A percentile compares a stretch with the other conserved stretches of the same genome.
These are phyloP conservation scores for Tridacna crocea DNA, from an alignment of 2,888 invertebrate genomes.

Conservation along the genomic window DNA sequence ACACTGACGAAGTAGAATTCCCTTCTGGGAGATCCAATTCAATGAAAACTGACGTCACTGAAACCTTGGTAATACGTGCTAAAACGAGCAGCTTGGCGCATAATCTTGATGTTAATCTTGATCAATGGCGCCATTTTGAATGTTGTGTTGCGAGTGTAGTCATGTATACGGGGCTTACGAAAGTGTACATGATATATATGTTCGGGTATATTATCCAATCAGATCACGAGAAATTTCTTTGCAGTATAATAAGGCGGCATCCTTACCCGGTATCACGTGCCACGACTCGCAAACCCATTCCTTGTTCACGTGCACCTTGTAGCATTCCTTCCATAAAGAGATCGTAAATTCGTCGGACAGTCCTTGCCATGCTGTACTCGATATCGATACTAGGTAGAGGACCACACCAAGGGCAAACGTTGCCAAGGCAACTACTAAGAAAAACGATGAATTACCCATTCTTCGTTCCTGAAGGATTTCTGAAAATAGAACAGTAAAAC, in stretches of 20 bases:
- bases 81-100: too few relatives aligned
- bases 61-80: too few relatives aligned
- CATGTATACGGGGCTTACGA: too few relatives aligned
- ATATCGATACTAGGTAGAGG: constrained; percentile 53
- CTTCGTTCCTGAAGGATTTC: not conserved
- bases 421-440: constrained; percentile 53
- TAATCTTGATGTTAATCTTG: too few relatives aligned
- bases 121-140: too few relatives aligned
- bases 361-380: constrained; percentile 60
- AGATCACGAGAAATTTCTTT: too few relatives aligned
- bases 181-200: too few relatives aligned
- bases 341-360: constrained; percentile 50
- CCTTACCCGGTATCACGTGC: constrained; percentile 57
- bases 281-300: constrained; percentile 56
- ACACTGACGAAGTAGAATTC: too few relatives aligned
- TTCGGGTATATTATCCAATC: too few relatives aligned
- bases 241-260: not conserved
- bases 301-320: constrained; percentile 38
- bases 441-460: constrained; percentile 38
- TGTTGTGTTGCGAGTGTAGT: too few relatives aligned
- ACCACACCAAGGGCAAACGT: constrained; percentile 55
- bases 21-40: too few relatives aligned
- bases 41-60: too few relatives aligned
- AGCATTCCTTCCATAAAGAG: constrained; percentile 60
- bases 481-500: not conserved